These are phyloP conservation scores for Sylvilagus floridanus DNA, from an alignment of 2,797 vertebrate species.

Conservation along the genomic window DNA sequence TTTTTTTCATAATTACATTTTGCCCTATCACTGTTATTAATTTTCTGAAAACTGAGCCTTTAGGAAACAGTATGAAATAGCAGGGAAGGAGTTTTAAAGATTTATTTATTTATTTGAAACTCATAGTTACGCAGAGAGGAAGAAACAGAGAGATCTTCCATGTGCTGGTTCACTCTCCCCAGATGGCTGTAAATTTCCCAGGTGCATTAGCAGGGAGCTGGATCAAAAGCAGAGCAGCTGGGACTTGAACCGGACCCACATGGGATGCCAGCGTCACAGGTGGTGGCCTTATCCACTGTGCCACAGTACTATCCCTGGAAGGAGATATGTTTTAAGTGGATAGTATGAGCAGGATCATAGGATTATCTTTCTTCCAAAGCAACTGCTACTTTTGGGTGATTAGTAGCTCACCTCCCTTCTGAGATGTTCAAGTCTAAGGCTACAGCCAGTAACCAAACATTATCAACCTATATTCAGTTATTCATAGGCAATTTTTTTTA, in stretches of 20 bases:
- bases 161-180: no score
- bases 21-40: background rate
- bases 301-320: no score
- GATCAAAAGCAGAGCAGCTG: no score
- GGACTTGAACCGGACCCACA: no score
- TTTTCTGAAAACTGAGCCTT: conserved; percentile 18
- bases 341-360: background rate
- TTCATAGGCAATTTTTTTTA: background rate
- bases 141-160: no score
- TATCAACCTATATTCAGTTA: background rate
- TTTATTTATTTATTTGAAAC: no score
- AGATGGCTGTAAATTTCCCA: no score
- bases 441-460: background rate
- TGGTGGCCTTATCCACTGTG: no score
- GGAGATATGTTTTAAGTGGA: background rate
- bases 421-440: background rate
- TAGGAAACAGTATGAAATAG: conserved; percentile 25
- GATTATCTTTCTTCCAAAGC: background rate
- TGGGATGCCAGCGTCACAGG: no score
- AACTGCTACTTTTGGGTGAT: background rate
- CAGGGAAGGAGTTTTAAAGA: background rate
- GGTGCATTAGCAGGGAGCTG: no score
- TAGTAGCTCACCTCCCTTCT: background rate
- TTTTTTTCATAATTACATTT: conserved; percentile 44
- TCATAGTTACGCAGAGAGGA: no score